Evolutionary conservation across 2,888 invertebrate genomes (phyloP), one percentile per base, ranked within the genome.

Genomic region (Dasysyrphus albostriatus): DNA sequence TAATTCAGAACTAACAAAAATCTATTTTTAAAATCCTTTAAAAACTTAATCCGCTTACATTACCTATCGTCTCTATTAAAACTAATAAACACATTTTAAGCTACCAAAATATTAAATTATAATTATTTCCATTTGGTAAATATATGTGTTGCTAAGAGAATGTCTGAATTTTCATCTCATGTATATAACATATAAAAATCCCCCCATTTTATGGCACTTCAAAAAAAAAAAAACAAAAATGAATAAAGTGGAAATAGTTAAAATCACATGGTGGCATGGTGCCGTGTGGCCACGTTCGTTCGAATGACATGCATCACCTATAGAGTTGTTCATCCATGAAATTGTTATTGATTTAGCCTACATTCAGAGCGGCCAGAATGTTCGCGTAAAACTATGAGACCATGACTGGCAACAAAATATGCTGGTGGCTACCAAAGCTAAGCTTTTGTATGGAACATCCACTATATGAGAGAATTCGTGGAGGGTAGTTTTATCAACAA

Each of bases 271-370:
- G 63, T 47, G 65, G 51, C n/a, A 24, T 42, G 16, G 44, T 49
- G 49, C 67, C 49, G 67, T 58, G 70, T 63, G 79, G 51, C 63
- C 72, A 70, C 32, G 37, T 58, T 37, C 32, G 37, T 58, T 37
- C 39, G 70, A 34, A 65, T 59, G 65, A 72, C 65, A 73, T 72
- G 59, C 67, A 81, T 72, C 76, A 81, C 81, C 81, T 61, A 81
- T 39, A 73, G 69, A 81, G 34, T 67, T 77, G 73, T 77, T 81
- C 81, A 81, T 69, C 72, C 84, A 67, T 77, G 81, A 81, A 85
- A 85, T 81, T 81, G 84, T 37, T 85, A 85, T 85, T 85, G 81
- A 85, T 85, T 85, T 73, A 81, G 61, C 81, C 84, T 85, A 85
- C 67, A 77, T 85, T 81, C 70, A 59, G 51, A 47, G 19, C 32